Percentiles rank a stretch among this genome's conserved stretches.
Conservation (phyloP, 2,888 invertebrate species). For the Idaea straminata region DNA sequence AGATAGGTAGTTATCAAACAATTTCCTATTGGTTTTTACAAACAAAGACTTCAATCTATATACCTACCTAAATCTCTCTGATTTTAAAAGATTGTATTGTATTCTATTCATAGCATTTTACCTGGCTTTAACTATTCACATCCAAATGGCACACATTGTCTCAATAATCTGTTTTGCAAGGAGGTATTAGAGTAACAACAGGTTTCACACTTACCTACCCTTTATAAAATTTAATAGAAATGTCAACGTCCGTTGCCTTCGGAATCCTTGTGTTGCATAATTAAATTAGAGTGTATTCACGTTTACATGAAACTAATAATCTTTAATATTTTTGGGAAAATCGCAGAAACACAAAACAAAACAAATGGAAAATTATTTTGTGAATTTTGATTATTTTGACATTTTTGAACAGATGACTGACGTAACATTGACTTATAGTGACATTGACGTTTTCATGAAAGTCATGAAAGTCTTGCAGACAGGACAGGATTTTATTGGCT, state of each 20-base stretch:
- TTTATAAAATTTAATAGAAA: not conserved
- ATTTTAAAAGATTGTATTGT: no score
- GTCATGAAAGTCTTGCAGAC: no score
- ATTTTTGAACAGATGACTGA: conserved; percentile 1
- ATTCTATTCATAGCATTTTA: no score
- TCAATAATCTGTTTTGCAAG: not conserved
- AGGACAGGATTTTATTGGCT: no score
- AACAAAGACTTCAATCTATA: not conserved
- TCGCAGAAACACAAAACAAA: not conserved
- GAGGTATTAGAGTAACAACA: not conserved
- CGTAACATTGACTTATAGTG: not conserved
- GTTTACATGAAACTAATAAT: not conserved
- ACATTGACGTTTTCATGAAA: no score
- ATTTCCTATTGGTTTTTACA: not conserved
- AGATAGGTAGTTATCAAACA: not conserved
- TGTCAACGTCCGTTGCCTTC: not conserved
- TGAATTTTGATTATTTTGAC: not conserved
- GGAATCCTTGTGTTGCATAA: not conserved
- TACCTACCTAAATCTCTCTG: not conserved
- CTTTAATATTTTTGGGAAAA: not conserved
- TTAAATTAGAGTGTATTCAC: not conserved
- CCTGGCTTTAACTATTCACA: no score
- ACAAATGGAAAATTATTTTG: not conserved
- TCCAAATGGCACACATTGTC: no score
- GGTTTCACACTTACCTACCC: not conserved